These are phyloP conservation scores for Alosa sapidissima DNA, from an alignment of 2,797 vertebrate species.

Conservation along the genomic window DNA sequence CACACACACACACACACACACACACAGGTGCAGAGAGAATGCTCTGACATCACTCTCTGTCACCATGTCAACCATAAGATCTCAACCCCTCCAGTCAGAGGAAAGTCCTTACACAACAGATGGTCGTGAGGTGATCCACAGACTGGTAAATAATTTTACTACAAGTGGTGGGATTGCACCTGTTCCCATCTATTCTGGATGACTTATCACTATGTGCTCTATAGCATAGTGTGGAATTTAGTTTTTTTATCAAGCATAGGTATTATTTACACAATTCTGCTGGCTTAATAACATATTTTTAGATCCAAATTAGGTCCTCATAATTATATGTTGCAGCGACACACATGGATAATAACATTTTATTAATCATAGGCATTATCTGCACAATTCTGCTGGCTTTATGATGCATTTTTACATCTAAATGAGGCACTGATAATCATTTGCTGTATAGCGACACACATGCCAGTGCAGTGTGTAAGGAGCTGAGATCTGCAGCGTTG, in stretches of 20 bases:
- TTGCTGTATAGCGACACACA: not conserved
- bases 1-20: not conserved
- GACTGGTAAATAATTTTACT: constrained; percentile 8
- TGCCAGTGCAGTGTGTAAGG: not conserved
- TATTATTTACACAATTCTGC: not conserved
- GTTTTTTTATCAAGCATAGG: too few species aligned
- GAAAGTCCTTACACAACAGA: not conserved
- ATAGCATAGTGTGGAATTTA: not conserved
- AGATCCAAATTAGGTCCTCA: not conserved
- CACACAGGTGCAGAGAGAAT: constrained; percentile 6
- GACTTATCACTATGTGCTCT: not conserved
- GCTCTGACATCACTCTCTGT: constrained; percentile 13
- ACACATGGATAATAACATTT: not conserved
- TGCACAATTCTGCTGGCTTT: not conserved
- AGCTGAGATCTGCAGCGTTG: not conserved
- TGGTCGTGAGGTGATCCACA: not conserved
- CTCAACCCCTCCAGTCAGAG: constrained; percentile 16
- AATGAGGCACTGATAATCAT: not conserved
- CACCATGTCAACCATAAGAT: constrained; percentile 23
- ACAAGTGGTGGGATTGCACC: not conserved
- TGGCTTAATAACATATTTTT: not conserved
- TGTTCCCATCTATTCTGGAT: not conserved
- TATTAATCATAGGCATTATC: too few species aligned
- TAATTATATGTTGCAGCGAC: too few species aligned
- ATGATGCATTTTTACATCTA: not conserved